Conservation (phyloP, 2,888 invertebrate genomes). For the Tupiocoris notatus region DNA sequence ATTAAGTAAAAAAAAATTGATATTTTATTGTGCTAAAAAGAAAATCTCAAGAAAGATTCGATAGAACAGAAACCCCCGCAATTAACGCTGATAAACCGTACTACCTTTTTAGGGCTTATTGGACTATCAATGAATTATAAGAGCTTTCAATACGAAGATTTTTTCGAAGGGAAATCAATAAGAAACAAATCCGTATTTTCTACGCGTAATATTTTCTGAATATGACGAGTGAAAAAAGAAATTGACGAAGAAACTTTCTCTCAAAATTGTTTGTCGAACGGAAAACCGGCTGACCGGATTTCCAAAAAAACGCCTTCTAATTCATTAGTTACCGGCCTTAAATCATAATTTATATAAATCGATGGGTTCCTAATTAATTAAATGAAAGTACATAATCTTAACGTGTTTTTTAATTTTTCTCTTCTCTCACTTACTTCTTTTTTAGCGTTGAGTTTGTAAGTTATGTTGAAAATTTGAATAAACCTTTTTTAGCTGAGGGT, state of each 20-base stretch:
- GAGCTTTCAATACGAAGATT: conserved; percentile 29
- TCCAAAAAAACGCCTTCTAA: conserved; percentile 18
- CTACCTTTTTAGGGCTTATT: conserved; percentile 21
- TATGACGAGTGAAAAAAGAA: neutral
- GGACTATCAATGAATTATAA: conserved; percentile 39
- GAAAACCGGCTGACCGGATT: neutral
- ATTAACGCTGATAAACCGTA: neutral
- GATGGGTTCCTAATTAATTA: conserved; percentile 29
- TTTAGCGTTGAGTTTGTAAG: conserved; percentile 8
- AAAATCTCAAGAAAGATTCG: neutral
- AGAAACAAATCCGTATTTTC: conserved; percentile 13
- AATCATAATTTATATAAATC: conserved; percentile 21
- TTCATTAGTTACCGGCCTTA: conserved; percentile 38
- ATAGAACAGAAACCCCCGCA: neutral
- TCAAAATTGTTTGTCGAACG: neutral
- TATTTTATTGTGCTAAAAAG: neutral
- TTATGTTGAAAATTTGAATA: too few relatives aligned
- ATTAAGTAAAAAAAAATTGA: neutral
- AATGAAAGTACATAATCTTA: conserved; percentile 10
- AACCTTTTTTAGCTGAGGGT: conserved; percentile 35
- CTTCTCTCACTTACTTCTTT: neutral
- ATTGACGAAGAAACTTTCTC: neutral
- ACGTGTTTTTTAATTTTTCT: conserved; percentile 9
- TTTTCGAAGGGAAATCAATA: neutral
- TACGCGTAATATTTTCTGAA: conserved; percentile 10